Evolutionary conservation across 2,888 invertebrate genomes (phyloP).

Genomic region (Lasioglossum villosulum): DNA sequence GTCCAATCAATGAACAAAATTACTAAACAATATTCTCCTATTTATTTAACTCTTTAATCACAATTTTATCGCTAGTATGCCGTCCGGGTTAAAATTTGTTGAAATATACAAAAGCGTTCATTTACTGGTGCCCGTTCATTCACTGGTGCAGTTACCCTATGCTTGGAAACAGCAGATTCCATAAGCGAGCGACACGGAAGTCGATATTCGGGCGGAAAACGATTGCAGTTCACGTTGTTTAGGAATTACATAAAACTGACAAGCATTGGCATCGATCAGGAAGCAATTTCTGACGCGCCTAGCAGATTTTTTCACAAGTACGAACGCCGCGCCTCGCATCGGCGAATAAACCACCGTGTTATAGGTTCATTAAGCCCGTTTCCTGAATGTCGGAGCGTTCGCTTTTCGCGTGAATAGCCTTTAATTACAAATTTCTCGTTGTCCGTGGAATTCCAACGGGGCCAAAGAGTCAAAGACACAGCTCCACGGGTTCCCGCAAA

Average conservation of each 20-base stretch:
- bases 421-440: slow-evolving; percentile 50
- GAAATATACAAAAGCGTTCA: no score
- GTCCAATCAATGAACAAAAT: no score
- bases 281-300: slow-evolving; percentile 42
- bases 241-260: no score
- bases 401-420: slow-evolving; percentile 36
- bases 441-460: neutral
- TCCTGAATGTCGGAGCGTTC: slow-evolving; percentile 32
- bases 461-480: slow-evolving; percentile 18
- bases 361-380: slow-evolving; percentile 48
- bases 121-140: no score
- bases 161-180: no score
- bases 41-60: no score
- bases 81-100: no score
- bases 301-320: slow-evolving; percentile 25
- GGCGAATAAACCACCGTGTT: slow-evolving; percentile 37
- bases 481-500: neutral
- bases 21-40: no score
- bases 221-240: neutral
- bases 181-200: no score
- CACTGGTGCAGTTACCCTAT: no score
- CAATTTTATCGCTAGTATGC: no score
- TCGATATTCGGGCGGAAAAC: neutral
- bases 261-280: neutral
- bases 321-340: slow-evolving; percentile 3